Conservation (phyloP, 2,888 invertebrate species). For the Pardosa pseudoannulata region DNA sequence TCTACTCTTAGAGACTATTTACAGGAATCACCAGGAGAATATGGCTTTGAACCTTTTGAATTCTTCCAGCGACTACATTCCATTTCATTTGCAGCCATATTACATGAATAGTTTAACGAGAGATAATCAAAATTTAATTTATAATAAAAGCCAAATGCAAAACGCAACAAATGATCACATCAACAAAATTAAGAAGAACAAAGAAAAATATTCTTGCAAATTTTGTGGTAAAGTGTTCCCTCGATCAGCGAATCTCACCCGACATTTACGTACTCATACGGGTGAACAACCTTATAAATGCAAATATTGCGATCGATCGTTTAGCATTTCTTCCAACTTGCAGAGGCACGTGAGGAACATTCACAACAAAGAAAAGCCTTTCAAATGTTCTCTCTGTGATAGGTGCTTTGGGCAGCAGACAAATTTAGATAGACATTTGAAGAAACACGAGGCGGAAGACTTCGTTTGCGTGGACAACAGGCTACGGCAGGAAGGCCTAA, state of each 20-base stretch:
- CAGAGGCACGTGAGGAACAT: conserved; percentile 99
- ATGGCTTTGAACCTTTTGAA: conserved; percentile 81
- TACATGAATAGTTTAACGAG: conserved; percentile 42
- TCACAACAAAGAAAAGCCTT: conserved; percentile 97
- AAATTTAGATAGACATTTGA: conserved; percentile 96
- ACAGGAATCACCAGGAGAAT: conserved; percentile 76
- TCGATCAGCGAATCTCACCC: conserved; percentile 95
- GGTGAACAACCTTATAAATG: conserved; percentile 99
- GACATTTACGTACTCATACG: conserved; percentile 97
- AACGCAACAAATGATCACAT: conserved; percentile 76
- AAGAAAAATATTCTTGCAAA: conserved; percentile 96
- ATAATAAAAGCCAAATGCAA: conserved; percentile 55
- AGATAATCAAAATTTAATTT: conserved; percentile 16
- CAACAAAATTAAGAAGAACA: conserved; percentile 79
- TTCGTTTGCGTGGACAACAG: conserved; percentile 76
- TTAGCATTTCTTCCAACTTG: conserved; percentile 97
- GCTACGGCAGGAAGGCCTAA: conserved; percentile 81
- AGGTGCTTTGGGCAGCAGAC: conserved; percentile 99
- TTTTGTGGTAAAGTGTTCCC: conserved; percentile 98
- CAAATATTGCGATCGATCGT: conserved; percentile 97
- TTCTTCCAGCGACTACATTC: conserved; percentile 69
- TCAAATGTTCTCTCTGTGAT: conserved; percentile 95
- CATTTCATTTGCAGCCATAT: conserved; percentile 74
- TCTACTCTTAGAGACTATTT: conserved; percentile 77
- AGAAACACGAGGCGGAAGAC: conserved; percentile 95